Conservation (phyloP, 2,113 vertebrate species). For the Pontoporia blainvillei region DNA sequence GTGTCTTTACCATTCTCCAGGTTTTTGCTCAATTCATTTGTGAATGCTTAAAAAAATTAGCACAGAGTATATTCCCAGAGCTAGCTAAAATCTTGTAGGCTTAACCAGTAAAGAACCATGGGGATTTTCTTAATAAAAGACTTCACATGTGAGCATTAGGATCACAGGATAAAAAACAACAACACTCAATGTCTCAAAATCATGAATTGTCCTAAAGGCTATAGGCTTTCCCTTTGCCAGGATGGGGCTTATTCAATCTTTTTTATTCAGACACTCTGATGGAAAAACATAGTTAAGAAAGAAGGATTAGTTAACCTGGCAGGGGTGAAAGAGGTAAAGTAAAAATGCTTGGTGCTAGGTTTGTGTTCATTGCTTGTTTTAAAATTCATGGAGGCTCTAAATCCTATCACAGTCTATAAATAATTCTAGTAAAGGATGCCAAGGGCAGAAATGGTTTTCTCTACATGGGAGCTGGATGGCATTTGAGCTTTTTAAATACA, state of each 20-base stretch:
- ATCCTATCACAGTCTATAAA: not conserved
- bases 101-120: not conserved
- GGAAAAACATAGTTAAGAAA: not conserved
- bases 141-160: not conserved
- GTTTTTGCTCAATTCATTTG: not conserved
- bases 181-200: not conserved
- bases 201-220: not conserved
- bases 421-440: slow-evolving; percentile 13
- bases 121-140: slow-evolving; percentile 32
- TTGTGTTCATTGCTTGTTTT: slow-evolving; percentile 25
- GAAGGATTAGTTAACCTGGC: not conserved
- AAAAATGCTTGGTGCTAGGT: not conserved
- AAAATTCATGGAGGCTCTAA: slow-evolving; percentile 16
- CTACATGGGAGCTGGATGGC: not conserved
- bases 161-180: not conserved
- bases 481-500: slow-evolving; percentile 26
- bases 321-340: not conserved
- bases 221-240: not conserved
- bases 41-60: not conserved
- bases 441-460: slow-evolving; percentile 35
- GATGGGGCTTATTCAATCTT: not conserved
- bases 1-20: not conserved
- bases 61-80: not conserved
- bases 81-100: not conserved
- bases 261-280: not conserved